These are phyloP conservation scores for Sebastolobus alascanus DNA, from an alignment of 2,797 vertebrate species.

Conservation along the genomic window DNA sequence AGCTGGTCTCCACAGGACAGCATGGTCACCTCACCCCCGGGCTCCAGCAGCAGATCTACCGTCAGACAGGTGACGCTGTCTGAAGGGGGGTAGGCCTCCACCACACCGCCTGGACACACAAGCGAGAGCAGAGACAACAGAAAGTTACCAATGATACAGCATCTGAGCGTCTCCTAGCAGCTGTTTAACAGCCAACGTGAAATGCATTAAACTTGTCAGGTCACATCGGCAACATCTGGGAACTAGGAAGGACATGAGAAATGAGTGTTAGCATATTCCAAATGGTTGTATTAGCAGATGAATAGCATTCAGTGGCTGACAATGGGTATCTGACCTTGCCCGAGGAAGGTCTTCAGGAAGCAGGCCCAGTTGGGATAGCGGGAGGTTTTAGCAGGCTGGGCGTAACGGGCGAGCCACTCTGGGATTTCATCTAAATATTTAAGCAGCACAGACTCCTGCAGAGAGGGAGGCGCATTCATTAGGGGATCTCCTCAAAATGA, in stretches of 20 bases:
- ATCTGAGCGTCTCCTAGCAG: constrained; percentile 13
- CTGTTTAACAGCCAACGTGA: constrained; percentile 50
- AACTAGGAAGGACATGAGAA: constrained; percentile 37
- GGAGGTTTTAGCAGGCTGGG: constrained; percentile 89
- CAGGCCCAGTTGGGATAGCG: constrained; percentile 91
- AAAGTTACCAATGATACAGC: constrained; percentile 5
- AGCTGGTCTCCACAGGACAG: constrained; percentile 91
- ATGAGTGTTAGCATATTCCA: constrained; percentile 32
- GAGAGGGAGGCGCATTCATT: constrained; percentile 42
- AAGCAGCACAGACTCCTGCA: constrained; percentile 89
- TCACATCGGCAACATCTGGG: constrained; percentile 50
- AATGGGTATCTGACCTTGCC: constrained; percentile 87
- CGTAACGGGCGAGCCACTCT: constrained; percentile 89
- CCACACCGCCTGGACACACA: constrained; percentile 87
- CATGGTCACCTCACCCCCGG: constrained; percentile 85
- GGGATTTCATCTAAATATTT: constrained; percentile 93
- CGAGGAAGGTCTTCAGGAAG: constrained; percentile 93
- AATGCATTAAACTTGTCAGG: constrained; percentile 45
- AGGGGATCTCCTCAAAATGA: constrained; percentile 17
- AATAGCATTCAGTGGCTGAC: constrained; percentile 52
- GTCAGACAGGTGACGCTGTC: constrained; percentile 88
- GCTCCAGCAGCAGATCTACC: constrained; percentile 91
- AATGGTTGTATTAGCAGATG: constrained; percentile 47
- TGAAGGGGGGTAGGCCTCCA: constrained; percentile 90
- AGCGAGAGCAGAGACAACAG: background rate